Percentiles rank a stretch among this genome's conserved stretches.
phyloP scores from a whole-genome alignment of 1,140 invertebrate species.

The Reticulitermes speratus region DNA sequence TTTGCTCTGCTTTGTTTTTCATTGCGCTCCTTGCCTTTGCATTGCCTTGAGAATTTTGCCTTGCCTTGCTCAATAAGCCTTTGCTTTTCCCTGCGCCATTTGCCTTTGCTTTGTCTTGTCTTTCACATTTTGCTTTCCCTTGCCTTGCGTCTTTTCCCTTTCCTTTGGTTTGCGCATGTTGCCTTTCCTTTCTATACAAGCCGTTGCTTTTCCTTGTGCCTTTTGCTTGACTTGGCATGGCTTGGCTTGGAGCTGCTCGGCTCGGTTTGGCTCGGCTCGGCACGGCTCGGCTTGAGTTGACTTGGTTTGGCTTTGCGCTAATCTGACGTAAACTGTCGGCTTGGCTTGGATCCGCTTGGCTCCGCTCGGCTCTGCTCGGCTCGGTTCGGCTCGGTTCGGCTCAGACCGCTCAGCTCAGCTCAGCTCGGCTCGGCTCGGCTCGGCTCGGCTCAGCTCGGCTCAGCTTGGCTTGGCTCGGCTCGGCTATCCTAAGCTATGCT shows the following conservation, averaged over 20 bases:
- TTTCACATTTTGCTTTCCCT: too few species aligned
- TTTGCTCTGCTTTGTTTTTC: not conserved
- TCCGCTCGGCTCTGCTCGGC: too few species aligned
- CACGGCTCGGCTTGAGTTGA: slow-evolving; percentile 25
- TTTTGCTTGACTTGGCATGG: not conserved
- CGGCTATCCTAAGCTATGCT: not conserved
- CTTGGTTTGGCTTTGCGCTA: slow-evolving; percentile 34
- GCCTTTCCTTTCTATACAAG: not conserved
- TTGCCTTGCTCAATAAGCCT: too few species aligned
- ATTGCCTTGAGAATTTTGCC: too few species aligned
- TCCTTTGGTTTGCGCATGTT: not conserved
- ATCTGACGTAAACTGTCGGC: too few species aligned
- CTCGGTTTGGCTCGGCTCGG: slow-evolving; percentile 7
- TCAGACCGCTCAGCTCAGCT: too few species aligned
- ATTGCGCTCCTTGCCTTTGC: not conserved
- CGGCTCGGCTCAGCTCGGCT: slow-evolving; percentile 33
- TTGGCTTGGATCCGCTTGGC: too few species aligned
- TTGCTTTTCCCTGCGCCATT: too few species aligned
- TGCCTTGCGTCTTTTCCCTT: too few species aligned
- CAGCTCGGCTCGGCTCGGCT: slow-evolving; percentile 33
- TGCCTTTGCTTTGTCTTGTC: too few species aligned
- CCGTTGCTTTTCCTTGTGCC: not conserved
- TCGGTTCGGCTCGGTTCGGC: too few species aligned
- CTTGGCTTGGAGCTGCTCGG: not conserved
- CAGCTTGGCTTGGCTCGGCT: slow-evolving; percentile 4